A percentile compares a stretch with the other conserved stretches of the same genome.
Conservation (phyloP, 2,888 invertebrate species). For the Norana najaformis region DNA sequence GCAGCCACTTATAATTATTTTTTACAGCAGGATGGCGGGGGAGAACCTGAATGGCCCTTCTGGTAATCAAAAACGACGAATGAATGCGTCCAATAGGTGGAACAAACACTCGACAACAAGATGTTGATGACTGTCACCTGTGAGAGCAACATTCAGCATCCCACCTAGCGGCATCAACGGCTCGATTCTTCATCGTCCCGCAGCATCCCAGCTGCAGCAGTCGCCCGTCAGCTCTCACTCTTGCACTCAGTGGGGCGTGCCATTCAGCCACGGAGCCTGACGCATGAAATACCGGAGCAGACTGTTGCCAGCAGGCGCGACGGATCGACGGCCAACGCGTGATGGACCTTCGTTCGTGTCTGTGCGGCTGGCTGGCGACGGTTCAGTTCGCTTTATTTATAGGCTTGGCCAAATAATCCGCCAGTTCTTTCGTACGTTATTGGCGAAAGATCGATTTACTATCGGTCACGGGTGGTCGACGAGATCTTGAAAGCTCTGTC, state of each 20-base stretch:
- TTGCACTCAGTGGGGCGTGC: not conserved
- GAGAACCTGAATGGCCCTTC: no score
- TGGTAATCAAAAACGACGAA: not conserved
- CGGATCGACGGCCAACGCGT: not conserved
- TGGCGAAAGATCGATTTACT: not conserved
- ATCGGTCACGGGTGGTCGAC: not conserved
- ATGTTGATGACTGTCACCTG: not conserved
- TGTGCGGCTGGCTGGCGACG: not conserved
- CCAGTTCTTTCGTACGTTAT: not conserved
- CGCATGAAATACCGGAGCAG: not conserved
- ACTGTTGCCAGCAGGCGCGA: not conserved
- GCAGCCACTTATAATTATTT: not conserved
- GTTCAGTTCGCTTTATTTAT: no score
- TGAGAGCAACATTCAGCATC: not conserved
- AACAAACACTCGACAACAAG: not conserved
- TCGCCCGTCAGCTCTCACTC: not conserved
- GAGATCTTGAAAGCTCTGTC: not conserved
- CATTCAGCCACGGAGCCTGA: not conserved
- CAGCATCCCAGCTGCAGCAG: not conserved
- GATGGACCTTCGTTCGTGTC: not conserved
- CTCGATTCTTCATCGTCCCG: no score
- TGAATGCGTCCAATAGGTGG: no score
- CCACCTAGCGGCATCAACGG: no score
- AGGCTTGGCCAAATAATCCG: no score
- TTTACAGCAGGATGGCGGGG: no score